Percentiles rank a stretch among this genome's conserved stretches.
Evolutionary conservation across 2,888 invertebrate genomes (phyloP).

Genomic region (Neoitamus cyanurus): DNA sequence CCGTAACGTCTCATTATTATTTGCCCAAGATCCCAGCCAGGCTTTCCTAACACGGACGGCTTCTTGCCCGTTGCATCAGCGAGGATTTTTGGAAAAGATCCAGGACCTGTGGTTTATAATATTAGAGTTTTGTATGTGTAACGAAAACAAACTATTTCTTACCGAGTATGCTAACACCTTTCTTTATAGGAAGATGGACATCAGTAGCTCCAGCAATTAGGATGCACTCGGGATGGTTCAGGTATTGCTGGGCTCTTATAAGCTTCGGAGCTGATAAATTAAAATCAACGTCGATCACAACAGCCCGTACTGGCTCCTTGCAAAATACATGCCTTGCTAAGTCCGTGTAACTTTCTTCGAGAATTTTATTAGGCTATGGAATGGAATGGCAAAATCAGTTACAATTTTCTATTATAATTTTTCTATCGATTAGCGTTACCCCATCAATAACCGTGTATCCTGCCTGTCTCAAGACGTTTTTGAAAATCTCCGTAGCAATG

Average conservation of each 20-base stretch:
- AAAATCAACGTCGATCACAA: slow-evolving; percentile 67
- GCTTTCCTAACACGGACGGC: slow-evolving; percentile 66
- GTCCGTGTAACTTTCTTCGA: slow-evolving; percentile 57
- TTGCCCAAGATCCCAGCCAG: slow-evolving; percentile 63
- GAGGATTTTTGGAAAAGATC: slow-evolving; percentile 63
- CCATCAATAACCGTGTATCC: slow-evolving; percentile 66
- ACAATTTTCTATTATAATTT: background rate
- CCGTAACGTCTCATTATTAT: slow-evolving; percentile 57
- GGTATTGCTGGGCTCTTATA: slow-evolving; percentile 64
- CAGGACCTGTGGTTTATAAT: slow-evolving; percentile 59
- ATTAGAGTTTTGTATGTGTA: background rate
- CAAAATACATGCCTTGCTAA: slow-evolving; percentile 57
- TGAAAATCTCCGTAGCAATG: slow-evolving; percentile 63
- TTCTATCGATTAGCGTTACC: slow-evolving; percentile 57
- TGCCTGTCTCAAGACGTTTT: slow-evolving; percentile 61
- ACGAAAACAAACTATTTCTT: slow-evolving; percentile 27
- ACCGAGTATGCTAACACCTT: slow-evolving; percentile 63
- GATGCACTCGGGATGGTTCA: slow-evolving; percentile 65
- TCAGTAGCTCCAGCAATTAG: slow-evolving; percentile 67
- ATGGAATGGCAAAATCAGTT: background rate
- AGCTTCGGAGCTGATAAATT: slow-evolving; percentile 66
- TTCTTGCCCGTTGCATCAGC: slow-evolving; percentile 60
- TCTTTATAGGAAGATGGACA: slow-evolving; percentile 60
- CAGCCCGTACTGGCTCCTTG: slow-evolving; percentile 65
- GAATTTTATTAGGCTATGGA: slow-evolving; percentile 57